Evolutionary conservation across 2,888 invertebrate genomes (phyloP), one percentile per base, ranked within the genome.

Genomic region (Anarsia innoxiella): DNA sequence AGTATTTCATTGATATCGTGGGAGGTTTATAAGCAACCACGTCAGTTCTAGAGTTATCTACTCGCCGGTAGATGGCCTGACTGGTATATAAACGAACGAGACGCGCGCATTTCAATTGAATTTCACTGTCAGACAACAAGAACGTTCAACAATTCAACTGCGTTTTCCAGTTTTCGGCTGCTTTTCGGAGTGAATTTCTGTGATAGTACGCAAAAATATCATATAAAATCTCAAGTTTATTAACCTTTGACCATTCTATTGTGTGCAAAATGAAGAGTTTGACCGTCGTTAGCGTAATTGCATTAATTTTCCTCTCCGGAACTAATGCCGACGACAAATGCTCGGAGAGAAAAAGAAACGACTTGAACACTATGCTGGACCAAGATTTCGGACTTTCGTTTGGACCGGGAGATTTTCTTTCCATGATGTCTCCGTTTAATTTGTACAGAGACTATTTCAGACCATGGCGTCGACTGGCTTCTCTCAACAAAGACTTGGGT

Each of bases 361-460:
- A 2, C 26, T 26, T 27, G 12, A 27, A 12, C 27, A 11, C n/a
- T 2, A 12, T 27, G 12, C 27, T 12, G 4, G 80, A 85, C 40
- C 83, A 84, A 49, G 70, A 82, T 38, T 86, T 85, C 49, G 86
- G 84, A 1, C 45, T 80, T 31, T 67, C 70, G 0, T 50, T 85
- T 12, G 67, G 71, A 25, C 66, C 77, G 6, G 78, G 82, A 29
- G 83, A 85, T 44, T 33, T 85, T 16, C 53, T 80, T n/a, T 60
- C 63, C 2, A 46, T 57, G 1, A 47, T 57, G 1, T 48, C 66
- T 6, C 19, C 35, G 9, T 28, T 28, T 3, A 19, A 16, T 1
- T 44, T 70, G 38, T 39, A 66, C 19, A 48, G 70, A 15, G 68
- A 75, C 37, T 72, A 82, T 48, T 70, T 59, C 51, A 45, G 70